Evolutionary conservation across 2,797 vertebrate species (phyloP).

Genomic region (Myripristis jacobus): DNA sequence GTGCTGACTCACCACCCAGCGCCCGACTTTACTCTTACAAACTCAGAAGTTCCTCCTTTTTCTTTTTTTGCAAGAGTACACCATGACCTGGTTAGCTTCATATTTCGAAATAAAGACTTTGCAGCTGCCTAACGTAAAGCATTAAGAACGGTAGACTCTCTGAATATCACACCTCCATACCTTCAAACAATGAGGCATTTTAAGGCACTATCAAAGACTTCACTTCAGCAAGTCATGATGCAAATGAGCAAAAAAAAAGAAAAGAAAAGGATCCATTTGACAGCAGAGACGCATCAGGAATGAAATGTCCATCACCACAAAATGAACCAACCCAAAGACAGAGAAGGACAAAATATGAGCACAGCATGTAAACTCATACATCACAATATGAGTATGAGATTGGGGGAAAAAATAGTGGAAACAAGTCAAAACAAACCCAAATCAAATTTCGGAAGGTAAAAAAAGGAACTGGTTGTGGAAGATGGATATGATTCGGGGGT

Average conservation of each 20-base stretch:
- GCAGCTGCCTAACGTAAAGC: background rate
- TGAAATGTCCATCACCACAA: constrained; percentile 68
- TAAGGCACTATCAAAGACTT: constrained; percentile 22
- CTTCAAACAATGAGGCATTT: constrained; percentile 21
- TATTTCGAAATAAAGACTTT: constrained; percentile 3
- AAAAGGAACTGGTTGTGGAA: constrained; percentile 39
- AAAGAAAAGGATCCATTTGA: constrained; percentile 23
- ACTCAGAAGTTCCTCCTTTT: constrained; percentile 25
- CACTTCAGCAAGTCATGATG: constrained; percentile 22
- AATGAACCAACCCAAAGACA: constrained; percentile 62
- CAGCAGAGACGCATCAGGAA: constrained; percentile 48
- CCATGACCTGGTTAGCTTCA: constrained; percentile 47
- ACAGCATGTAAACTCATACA: constrained; percentile 50
- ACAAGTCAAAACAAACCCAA: constrained; percentile 36
- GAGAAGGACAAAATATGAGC: constrained; percentile 42
- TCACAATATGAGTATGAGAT: constrained; percentile 58
- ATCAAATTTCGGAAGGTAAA: constrained; percentile 37
- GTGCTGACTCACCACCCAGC: constrained; percentile 52
- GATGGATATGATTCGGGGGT: constrained; percentile 67
- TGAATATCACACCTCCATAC: constrained; percentile 12
- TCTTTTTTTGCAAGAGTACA: constrained; percentile 33
- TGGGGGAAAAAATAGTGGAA: constrained; percentile 44
- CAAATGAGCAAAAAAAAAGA: constrained; percentile 35
- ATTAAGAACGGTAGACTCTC: too few species aligned
- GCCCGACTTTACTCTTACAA: constrained; percentile 27